Evolutionary conservation across 2,888 invertebrate species (phyloP).

Genomic region (Mesopsocus fuscifrons): DNA sequence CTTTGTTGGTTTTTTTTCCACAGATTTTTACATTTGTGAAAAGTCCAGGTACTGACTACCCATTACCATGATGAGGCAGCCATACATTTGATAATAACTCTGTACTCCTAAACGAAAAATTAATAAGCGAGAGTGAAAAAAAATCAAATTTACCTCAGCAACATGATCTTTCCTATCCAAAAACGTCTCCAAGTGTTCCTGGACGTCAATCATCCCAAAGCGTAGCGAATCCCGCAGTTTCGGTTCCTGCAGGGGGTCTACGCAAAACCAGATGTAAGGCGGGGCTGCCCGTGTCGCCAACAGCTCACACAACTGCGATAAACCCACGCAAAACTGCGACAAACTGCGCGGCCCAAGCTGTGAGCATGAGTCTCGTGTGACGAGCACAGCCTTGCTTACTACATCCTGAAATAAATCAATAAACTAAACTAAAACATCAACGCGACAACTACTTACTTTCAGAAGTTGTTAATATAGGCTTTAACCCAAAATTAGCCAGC

Average conservation of each 20-base stretch:
- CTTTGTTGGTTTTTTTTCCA: too few relatives aligned
- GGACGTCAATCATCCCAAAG: slow-evolving; percentile 78
- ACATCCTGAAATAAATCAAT: slow-evolving; percentile 40
- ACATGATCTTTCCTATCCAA: slow-evolving; percentile 82
- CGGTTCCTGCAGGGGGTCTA: slow-evolving; percentile 47
- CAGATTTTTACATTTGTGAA: too few relatives aligned
- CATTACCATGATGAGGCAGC: too few relatives aligned
- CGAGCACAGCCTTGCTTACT: slow-evolving; percentile 50
- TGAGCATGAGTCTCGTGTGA: slow-evolving; percentile 55
- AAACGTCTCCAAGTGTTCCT: slow-evolving; percentile 89
- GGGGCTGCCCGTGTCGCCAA: slow-evolving; percentile 45
- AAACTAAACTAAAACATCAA: not conserved
- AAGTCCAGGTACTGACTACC: too few relatives aligned
- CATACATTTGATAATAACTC: too few relatives aligned
- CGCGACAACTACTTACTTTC: slow-evolving; percentile 2
- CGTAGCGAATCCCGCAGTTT: slow-evolving; percentile 65
- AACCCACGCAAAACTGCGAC: slow-evolving; percentile 28
- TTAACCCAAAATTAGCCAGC: too few relatives aligned
- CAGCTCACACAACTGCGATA: slow-evolving; percentile 34
- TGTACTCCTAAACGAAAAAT: too few relatives aligned
- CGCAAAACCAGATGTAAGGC: slow-evolving; percentile 74
- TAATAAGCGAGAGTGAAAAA: too few relatives aligned
- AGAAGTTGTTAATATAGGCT: too few relatives aligned
- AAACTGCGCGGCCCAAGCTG: slow-evolving; percentile 31
- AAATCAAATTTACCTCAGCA: slow-evolving; percentile 56